Base-by-base conservation (phyloP, 2,113 vertebrate genomes). In the Pomatorhinus ruficollis region DNA sequence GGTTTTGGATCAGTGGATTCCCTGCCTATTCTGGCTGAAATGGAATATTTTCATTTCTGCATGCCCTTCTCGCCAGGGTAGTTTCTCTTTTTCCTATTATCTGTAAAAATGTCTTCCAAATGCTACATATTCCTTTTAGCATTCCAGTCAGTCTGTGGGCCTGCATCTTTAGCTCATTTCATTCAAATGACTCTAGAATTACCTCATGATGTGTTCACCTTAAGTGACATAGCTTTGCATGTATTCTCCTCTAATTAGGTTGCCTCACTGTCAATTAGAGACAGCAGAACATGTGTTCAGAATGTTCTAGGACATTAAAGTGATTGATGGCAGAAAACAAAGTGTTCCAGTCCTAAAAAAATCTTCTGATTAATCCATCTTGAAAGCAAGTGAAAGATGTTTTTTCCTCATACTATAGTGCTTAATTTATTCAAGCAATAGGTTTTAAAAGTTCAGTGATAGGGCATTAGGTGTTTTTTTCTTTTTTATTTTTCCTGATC, bases 241-340 rank as follows among this genome's bases (percentile, higher is more conserved):
- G 47, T 63, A 60, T 54, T 53, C 63, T 83, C 30, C 35, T 92
- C 19, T 93, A 81, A 81, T 70, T 42, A 90, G 56, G 15, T 70
- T 79, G 44, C 71, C 8, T 70, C 59, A 54, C 24, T 80, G 39
- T 31, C 60, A 86, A n/a, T 92, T 87, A 93, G 56, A 81, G 79
- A 61, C 24, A 63, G 44, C 42, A 77, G 64, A 76, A 50, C 68
- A 75, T 68, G 64, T 74, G 70, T 93, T 95, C 94, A 90, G 72
- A 86, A 81, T 75, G 71, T 96, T 95, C 86, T 59, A 56, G 83
- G 91, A 93, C 68, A 68, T 56, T 83, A 40, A 63, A 61, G 17
- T 87, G 86, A 93, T 56, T 95, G 84, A 91, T 71, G 64, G 17
- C 21, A 78, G 60, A 89, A 93, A 95, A 74, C 83, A 93, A 88